Evolutionary conservation across 2,797 vertebrate species (phyloP).

Genomic region (Pangasius djambal): DNA sequence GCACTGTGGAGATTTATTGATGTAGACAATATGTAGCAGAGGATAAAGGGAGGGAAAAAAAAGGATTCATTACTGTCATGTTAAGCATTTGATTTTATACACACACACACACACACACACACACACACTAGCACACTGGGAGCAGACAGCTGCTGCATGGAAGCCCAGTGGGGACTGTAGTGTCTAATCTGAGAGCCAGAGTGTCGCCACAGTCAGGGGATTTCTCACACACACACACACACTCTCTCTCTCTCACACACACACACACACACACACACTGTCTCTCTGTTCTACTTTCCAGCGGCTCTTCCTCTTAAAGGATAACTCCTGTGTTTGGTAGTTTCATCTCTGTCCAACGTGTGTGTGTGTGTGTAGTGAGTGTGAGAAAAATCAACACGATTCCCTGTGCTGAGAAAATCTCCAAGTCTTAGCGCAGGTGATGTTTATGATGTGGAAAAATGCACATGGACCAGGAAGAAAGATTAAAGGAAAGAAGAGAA

Average conservation of each 20-base stretch:
- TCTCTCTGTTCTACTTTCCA: slow-evolving; percentile 18
- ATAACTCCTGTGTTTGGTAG: neutral
- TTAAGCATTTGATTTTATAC: neutral
- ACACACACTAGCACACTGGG: neutral
- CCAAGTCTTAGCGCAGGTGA: neutral
- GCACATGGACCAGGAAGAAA: too few species aligned
- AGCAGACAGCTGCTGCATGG: slow-evolving; percentile 35
- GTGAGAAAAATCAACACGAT: neutral
- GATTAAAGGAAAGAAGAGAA: too few species aligned
- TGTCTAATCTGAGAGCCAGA: slow-evolving; percentile 28
- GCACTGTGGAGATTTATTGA: neutral
- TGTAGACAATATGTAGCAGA: neutral
- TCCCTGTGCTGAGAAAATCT: neutral
- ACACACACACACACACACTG: neutral
- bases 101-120: neutral
- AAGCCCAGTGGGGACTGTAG: slow-evolving; percentile 12
- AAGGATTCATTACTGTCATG: neutral
- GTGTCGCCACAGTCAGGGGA: slow-evolving; percentile 13
- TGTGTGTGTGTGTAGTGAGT: neutral
- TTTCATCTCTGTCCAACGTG: neutral
- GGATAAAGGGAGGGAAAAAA: neutral
- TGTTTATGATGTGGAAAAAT: too few species aligned
- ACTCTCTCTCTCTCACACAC: too few species aligned
- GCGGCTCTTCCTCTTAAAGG: slow-evolving; percentile 21
- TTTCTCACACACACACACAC: neutral